Conservation (phyloP, 35 echinoderm and acorn worm species). For the Ptychodera flava region DNA sequence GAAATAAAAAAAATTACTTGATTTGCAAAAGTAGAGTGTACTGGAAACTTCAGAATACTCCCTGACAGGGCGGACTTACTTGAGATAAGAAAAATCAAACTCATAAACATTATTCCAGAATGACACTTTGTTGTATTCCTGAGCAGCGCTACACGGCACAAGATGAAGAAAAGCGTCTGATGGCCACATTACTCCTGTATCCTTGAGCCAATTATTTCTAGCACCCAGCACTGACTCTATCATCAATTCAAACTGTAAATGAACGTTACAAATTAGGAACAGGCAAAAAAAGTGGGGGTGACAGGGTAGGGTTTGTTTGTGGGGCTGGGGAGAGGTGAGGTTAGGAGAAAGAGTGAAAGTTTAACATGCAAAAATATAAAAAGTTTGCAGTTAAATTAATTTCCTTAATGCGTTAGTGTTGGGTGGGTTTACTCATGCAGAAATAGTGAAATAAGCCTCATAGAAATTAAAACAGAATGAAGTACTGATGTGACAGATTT, state of each 20-base stretch:
- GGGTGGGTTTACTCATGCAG: too few species aligned
- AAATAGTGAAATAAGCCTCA: too few species aligned
- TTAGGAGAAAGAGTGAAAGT: background rate
- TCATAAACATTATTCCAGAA: slow-evolving; percentile 61
- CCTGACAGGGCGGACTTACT: slow-evolving; percentile 52
- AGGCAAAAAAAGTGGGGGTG: background rate
- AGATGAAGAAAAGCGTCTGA: slow-evolving; percentile 37
- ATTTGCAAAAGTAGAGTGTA: too few species aligned
- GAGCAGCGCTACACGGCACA: slow-evolving; percentile 39
- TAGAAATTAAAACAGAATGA: too few species aligned
- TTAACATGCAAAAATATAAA: too few species aligned
- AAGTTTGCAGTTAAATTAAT: too few species aligned
- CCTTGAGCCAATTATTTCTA: slow-evolving; percentile 46
- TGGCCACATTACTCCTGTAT: slow-evolving; percentile 55
- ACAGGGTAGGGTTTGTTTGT: too few species aligned
- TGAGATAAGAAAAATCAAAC: slow-evolving; percentile 57
- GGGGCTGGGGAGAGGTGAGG: background rate
- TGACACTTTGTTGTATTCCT: slow-evolving; percentile 24
- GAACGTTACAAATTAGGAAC: background rate
- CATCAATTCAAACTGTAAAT: slow-evolving; percentile 65
- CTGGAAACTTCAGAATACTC: too few species aligned
- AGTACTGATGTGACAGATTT: too few species aligned
- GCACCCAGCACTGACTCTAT: slow-evolving; percentile 57
- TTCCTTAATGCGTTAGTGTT: too few species aligned
- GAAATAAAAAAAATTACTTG: too few species aligned